phyloP scores from a whole-genome alignment of 2,888 invertebrate genomes.

The Cerastis leucographa region DNA sequence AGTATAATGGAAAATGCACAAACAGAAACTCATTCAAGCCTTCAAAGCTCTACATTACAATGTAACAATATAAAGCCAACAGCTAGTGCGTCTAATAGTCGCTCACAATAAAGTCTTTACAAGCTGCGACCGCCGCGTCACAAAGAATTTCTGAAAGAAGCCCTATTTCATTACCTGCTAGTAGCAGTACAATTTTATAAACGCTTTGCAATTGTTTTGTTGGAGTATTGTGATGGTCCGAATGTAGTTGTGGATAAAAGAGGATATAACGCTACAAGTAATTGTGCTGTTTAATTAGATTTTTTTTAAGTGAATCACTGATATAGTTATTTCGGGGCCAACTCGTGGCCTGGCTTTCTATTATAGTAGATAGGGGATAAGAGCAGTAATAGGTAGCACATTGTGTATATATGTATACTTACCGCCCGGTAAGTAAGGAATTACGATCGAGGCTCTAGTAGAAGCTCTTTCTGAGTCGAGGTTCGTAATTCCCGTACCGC shows the following conservation, averaged over 20 bases:
- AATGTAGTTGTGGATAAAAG: background rate
- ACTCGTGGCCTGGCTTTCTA: background rate
- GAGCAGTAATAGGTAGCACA: too few species aligned
- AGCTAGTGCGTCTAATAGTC: conserved; percentile 15
- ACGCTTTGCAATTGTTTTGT: conserved; percentile 37
- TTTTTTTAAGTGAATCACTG: background rate
- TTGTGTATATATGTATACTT: too few species aligned
- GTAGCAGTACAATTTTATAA: conserved; percentile 26
- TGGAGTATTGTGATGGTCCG: background rate
- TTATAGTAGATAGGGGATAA: too few species aligned
- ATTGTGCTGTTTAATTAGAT: background rate
- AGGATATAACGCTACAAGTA: background rate
- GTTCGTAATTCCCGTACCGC: too few species aligned
- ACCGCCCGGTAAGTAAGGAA: too few species aligned
- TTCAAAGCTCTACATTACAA: background rate
- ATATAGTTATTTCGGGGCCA: background rate
- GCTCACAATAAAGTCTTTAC: conserved; percentile 26
- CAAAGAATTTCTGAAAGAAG: conserved; percentile 30
- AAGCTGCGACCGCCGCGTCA: conserved; percentile 1
- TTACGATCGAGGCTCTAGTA: too few species aligned
- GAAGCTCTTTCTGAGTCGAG: too few species aligned
- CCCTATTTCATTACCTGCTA: conserved; percentile 42
- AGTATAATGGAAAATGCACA: background rate
- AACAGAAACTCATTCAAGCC: background rate
- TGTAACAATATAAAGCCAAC: background rate